Base-by-base conservation (phyloP, 2,113 vertebrate genomes). In the Apodemus sylvaticus region DNA sequence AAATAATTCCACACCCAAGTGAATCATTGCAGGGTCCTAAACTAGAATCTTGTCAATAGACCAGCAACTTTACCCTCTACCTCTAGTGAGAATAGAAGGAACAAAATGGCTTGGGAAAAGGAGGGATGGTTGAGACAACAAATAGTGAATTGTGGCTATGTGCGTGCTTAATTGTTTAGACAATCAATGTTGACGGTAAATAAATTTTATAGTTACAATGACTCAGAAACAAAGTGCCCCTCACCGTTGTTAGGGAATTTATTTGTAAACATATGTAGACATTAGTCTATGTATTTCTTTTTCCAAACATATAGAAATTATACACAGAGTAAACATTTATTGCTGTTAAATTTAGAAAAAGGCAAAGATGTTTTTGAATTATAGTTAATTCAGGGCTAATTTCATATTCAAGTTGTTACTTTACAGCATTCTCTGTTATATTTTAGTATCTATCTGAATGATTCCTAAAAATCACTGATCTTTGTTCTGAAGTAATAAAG, bases 31-130 rank as follows among this genome's bases (percentile, higher is more conserved):
- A 90, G 93, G 93, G 97, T 97, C 96, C 91, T 2, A 97, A 94
- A 96, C 97, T 31, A 97, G 95, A 96, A 93, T 93, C 95, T 95
- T 97, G 96, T 97, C 98, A 97, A 97, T 94, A 98, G 89, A 96
- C 95, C 5, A 87, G 96, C 96, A 97, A 97, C 98, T 94, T 92
- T 96, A 96, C 91, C 92, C 97, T 94, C 36, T 29, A 76, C 55
- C 83, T 96, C 96, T 55, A 58, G 14, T 45, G 96, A 85, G 93
- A 87, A 83, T 88, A 82, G 90, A 36, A 55, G 55, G 42, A 19
- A 66, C 58, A 7, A 92, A 90, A 70, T 10, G 22, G 81, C n/a
- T 92, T 73, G 79, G 77, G 77, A 68, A 90, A 87, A 95, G 58
- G 48, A 96, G 68, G 20, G 90, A 94, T 0, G 66, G 51, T 79